Evolutionary conservation across 2,888 invertebrate genomes (phyloP).

Genomic region (Drosophila bunnanda): DNA sequence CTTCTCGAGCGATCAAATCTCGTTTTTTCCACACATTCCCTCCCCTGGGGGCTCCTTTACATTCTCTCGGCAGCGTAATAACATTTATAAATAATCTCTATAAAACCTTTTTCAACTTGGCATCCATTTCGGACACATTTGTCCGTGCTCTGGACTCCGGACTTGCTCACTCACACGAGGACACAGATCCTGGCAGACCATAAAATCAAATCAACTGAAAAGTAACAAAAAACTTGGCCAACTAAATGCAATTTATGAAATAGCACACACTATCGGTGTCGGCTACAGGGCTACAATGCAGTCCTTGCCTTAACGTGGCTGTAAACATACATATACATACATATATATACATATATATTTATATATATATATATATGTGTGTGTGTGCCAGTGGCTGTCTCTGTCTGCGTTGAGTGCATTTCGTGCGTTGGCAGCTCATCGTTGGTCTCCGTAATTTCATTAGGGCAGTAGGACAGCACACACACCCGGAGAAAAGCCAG

Average conservation of each 20-base stretch:
- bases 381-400: conserved; percentile 7
- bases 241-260: conserved; percentile 75
- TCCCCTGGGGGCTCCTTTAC: conserved; percentile 11
- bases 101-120: conserved; percentile 47
- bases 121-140: conserved; percentile 47
- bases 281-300: conserved; percentile 21
- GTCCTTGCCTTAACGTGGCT: conserved; percentile 13
- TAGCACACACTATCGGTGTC: conserved; percentile 52
- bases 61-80: conserved; percentile 40
- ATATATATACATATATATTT: not conserved
- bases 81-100: conserved; percentile 49
- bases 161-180: conserved; percentile 15
- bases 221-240: conserved; percentile 68
- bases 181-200: conserved; percentile 45
- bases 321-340: no score
- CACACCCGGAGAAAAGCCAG: conserved; percentile 2
- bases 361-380: not conserved
- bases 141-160: conserved; percentile 13
- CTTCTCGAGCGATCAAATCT: conserved; percentile 30
- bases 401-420: conserved; percentile 45
- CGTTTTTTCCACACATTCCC: conserved; percentile 13
- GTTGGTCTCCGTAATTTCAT: conserved; percentile 70
- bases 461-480: conserved; percentile 75
- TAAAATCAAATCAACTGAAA: conserved; percentile 49
- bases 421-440: conserved; percentile 56